Conservation (phyloP, 2,113 vertebrate species). For the Turnix velox region DNA sequence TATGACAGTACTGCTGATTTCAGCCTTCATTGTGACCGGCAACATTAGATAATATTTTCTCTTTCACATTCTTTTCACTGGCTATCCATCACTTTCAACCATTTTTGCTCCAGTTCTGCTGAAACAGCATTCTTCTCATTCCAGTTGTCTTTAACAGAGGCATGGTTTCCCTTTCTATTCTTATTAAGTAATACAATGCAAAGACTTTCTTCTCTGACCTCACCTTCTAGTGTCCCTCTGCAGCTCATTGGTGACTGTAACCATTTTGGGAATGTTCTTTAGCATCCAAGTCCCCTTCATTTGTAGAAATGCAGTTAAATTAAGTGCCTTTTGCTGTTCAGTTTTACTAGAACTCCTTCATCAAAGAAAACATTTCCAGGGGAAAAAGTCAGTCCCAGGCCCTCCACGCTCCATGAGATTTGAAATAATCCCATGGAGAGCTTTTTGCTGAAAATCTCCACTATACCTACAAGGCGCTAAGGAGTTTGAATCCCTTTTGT, state of each 20-base stretch:
- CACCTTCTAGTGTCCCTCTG: background rate
- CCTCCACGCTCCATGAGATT: background rate
- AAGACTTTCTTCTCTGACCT: background rate
- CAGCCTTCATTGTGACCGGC: background rate
- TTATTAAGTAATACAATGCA: background rate
- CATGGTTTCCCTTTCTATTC: background rate
- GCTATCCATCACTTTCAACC: background rate
- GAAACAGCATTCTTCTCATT: slow-evolving; percentile 1
- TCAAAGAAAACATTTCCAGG: background rate
- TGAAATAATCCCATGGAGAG: background rate
- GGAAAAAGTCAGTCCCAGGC: background rate
- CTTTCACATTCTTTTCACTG: background rate
- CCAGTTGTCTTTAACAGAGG: background rate
- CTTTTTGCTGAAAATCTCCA: background rate
- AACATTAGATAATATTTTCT: background rate
- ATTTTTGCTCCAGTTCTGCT: slow-evolving; percentile 16
- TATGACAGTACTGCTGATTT: background rate
- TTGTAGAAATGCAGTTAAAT: background rate
- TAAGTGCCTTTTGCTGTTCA: background rate
- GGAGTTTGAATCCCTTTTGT: background rate
- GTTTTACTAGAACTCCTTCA: background rate
- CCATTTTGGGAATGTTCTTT: background rate
- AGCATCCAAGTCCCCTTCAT: background rate
- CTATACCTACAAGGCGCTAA: background rate
- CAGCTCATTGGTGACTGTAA: background rate